Evolutionary conservation across 2,888 invertebrate genomes (phyloP).

Genomic region (Synanthedon myopaeformis): DNA sequence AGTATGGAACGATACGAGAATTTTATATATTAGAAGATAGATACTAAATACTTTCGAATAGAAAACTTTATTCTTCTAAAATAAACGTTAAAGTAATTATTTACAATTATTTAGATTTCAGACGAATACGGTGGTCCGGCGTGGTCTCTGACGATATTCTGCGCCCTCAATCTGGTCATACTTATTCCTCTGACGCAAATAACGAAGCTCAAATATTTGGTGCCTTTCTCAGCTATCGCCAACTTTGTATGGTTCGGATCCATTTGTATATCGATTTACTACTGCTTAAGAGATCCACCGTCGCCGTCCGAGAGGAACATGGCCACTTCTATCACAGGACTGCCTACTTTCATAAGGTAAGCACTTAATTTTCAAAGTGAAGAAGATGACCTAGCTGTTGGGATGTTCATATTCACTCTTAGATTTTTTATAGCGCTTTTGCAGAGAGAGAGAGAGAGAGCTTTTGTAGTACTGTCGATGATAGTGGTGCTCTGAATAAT

Average conservation of each 20-base stretch:
- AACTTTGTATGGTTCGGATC: constrained; percentile 85
- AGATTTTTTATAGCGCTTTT: too few relatives aligned
- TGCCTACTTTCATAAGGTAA: constrained; percentile 88
- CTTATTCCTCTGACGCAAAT: constrained; percentile 79
- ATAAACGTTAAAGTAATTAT: not conserved
- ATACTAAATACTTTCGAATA: not conserved
- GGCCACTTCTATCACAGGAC: constrained; percentile 64
- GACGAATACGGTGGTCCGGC: constrained; percentile 57
- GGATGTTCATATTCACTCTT: too few relatives aligned
- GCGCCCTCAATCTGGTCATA: constrained; percentile 75
- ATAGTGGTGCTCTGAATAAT: too few relatives aligned
- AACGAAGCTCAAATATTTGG: constrained; percentile 83
- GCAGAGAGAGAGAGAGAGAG: too few relatives aligned
- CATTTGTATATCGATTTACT: constrained; percentile 85
- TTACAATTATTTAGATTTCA: constrained; percentile 56
- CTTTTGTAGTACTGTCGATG: too few relatives aligned
- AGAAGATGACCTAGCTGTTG: too few relatives aligned
- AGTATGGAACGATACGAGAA: too few relatives aligned
- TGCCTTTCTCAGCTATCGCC: constrained; percentile 90
- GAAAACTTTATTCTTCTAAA: constrained; percentile 1
- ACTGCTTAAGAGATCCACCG: constrained; percentile 74
- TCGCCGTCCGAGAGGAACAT: constrained; percentile 45
- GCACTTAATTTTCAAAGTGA: too few relatives aligned
- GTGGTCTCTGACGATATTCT: constrained; percentile 73
- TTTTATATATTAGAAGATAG: too few relatives aligned